These are phyloP conservation scores for Peribatodes rhomboidaria DNA, from an alignment of 2,888 invertebrate genomes.

Conservation along the genomic window DNA sequence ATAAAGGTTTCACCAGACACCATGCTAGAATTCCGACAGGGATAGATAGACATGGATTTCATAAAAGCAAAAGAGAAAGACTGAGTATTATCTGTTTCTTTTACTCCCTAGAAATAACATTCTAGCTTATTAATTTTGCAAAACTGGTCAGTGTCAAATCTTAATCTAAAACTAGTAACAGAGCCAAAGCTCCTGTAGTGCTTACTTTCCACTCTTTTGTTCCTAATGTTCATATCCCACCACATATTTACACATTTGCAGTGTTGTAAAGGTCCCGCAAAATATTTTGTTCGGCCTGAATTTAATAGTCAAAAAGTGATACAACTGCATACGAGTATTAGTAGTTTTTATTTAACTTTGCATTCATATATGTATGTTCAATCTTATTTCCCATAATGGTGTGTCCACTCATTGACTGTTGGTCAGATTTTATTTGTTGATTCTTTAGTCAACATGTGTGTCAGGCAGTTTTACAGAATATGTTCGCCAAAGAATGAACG, in stretches of 20 bases:
- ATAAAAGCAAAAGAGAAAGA: background rate
- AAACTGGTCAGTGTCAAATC: conserved; percentile 22
- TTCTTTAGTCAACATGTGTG: no score
- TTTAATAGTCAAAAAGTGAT: background rate
- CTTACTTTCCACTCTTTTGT: conserved; percentile 50
- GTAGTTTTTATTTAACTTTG: no score
- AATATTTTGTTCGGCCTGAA: conserved; percentile 4
- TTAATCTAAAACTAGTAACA: conserved; percentile 43
- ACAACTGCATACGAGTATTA: no score
- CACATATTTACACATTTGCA: conserved; percentile 49
- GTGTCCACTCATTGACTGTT: no score
- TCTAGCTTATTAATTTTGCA: conserved; percentile 1
- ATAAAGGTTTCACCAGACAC: no score
- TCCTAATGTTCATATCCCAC: conserved; percentile 35
- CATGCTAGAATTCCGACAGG: background rate
- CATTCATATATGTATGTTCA: no score
- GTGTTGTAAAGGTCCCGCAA: conserved; percentile 16
- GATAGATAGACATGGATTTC: background rate
- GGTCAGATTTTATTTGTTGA: no score
- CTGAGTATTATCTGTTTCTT: no score
- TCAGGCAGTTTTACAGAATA: no score
- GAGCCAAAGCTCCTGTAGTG: conserved; percentile 49
- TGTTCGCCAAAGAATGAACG: no score
- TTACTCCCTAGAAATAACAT: no score
- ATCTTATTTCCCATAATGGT: no score